Evolutionary conservation across 2,113 vertebrate species (phyloP).

Genomic region (Odocoileus virginianus): DNA sequence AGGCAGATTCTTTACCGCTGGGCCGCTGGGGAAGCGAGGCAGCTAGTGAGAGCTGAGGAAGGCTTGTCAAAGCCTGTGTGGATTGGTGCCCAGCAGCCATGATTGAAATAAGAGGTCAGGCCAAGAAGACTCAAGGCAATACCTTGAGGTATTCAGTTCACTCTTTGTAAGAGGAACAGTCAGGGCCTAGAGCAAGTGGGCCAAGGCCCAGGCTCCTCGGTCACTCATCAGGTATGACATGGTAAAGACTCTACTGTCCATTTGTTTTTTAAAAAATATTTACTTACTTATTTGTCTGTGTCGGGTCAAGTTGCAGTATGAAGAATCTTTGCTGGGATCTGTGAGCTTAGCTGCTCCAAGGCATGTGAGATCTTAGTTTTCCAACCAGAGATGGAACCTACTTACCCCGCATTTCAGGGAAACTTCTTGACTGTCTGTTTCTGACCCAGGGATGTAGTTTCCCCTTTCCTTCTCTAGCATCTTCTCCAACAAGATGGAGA

Average conservation of each 20-base stretch:
- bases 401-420: background rate
- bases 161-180: background rate
- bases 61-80: background rate
- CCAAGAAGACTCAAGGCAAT: background rate
- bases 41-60: no score
- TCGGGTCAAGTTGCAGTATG: background rate
- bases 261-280: background rate
- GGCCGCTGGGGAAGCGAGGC: accelerated
- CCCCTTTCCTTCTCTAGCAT: background rate
- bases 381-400: background rate
- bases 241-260: background rate
- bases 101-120: background rate
- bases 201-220: no score
- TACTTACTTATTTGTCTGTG: background rate
- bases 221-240: accelerated
- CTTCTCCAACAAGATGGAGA: background rate
- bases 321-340: background rate
- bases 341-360: background rate
- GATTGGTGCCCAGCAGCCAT: background rate
- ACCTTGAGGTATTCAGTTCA: accelerated
- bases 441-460: background rate
- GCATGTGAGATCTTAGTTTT: background rate
- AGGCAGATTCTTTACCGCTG: background rate
- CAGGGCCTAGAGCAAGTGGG: accelerated
- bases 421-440: background rate